Conservation (phyloP, 2,888 invertebrate genomes). For the Limnephilus marmoratus region DNA sequence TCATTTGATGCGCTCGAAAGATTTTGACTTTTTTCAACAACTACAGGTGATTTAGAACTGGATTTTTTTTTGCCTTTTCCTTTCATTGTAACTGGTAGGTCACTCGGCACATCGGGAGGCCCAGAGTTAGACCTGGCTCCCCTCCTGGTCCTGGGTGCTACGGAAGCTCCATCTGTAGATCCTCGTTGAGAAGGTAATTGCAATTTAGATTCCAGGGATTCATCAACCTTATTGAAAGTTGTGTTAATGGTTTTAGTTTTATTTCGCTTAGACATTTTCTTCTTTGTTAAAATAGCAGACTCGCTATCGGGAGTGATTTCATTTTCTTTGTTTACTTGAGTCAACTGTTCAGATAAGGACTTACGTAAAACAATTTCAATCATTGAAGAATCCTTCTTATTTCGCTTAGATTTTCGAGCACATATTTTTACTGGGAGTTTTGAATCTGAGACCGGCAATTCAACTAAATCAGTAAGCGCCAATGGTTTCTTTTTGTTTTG, state of each 20-base stretch:
- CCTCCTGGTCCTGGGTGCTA: conserved; percentile 29
- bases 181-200: conserved; percentile 53
- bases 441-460: neutral
- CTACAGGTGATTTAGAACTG: neutral
- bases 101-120: neutral
- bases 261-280: conserved; percentile 26
- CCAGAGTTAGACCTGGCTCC: neutral
- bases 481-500: conserved; percentile 15
- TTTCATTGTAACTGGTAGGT: neutral
- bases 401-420: conserved; percentile 35
- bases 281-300: neutral
- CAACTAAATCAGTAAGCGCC: neutral
- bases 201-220: neutral
- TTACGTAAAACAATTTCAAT: neutral
- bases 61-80: conserved; percentile 6
- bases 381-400: neutral
- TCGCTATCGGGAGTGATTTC: neutral
- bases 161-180: conserved; percentile 35
- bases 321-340: conserved; percentile 37
- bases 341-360: neutral
- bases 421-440: conserved; percentile 18
- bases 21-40: neutral
- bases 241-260: conserved; percentile 14
- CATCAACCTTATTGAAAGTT: conserved; percentile 9
- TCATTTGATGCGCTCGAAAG: conserved; percentile 37